phyloP scores from a whole-genome alignment of 2,113 vertebrate species.

The Hyla sarda region DNA sequence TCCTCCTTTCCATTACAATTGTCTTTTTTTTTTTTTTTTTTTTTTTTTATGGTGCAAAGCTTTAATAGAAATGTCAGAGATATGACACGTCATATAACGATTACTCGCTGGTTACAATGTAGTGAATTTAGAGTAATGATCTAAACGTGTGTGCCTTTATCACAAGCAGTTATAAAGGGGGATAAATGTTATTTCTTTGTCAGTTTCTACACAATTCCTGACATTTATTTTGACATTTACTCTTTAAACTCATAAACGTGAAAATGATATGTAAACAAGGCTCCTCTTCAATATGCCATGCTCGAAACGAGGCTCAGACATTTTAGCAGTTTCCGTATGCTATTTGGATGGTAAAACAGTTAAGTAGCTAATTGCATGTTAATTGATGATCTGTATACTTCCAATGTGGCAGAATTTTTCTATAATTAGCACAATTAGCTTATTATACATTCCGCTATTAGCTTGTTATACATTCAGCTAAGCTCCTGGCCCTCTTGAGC shows the following conservation, averaged over 20 bases:
- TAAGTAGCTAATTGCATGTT: constrained; percentile 24
- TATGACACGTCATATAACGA: no score
- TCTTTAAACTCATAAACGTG: background rate
- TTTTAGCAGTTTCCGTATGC: background rate
- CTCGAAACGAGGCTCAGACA: background rate
- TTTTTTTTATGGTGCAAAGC: no score
- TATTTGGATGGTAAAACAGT: constrained; percentile 17
- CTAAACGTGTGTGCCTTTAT: background rate
- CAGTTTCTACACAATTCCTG: background rate
- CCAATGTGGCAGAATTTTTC: constrained; percentile 12
- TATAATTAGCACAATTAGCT: constrained; percentile 28
- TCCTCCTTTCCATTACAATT: no score
- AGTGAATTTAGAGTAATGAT: background rate
- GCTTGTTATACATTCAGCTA: constrained; percentile 36
- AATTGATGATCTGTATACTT: constrained; percentile 28
- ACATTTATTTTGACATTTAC: constrained; percentile 6
- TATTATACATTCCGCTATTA: constrained; percentile 30
- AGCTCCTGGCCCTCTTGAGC: constrained; percentile 24
- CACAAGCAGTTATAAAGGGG: background rate
- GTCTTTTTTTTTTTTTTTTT: no score
- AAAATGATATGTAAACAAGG: constrained; percentile 28
- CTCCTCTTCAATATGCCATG: constrained; percentile 12
- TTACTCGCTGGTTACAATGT: background rate
- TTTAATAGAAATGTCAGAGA: no score
- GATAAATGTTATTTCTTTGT: background rate